Conservation (phyloP, 2,113 vertebrate species). For the Glaucidium brasilianum region DNA sequence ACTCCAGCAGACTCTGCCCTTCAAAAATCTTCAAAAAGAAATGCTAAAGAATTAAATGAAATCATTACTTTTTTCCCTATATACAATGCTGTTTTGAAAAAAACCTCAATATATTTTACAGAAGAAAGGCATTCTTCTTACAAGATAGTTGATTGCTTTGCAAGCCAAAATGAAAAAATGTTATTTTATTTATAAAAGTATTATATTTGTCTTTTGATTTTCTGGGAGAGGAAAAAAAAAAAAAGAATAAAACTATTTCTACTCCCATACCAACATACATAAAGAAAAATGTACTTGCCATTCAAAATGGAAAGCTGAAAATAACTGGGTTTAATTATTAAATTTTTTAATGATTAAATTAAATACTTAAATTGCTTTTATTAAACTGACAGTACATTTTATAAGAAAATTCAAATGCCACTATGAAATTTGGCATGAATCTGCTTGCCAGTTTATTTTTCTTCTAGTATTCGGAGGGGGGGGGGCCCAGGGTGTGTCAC, state of each 20-base stretch:
- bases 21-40: background rate
- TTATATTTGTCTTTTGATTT: background rate
- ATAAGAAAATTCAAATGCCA: background rate
- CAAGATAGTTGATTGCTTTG: background rate
- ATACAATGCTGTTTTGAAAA: background rate
- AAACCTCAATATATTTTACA: background rate
- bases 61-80: background rate
- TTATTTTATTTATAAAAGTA: background rate
- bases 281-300: background rate
- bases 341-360: background rate
- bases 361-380: background rate
- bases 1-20: background rate
- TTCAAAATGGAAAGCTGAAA: background rate
- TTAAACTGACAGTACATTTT: background rate
- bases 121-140: background rate
- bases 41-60: background rate
- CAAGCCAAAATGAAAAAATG: background rate
- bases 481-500: background rate
- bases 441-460: background rate
- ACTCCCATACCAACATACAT: background rate
- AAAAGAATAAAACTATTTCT: background rate
- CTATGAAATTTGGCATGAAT: background rate
- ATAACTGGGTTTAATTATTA: background rate
- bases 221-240: accelerated
- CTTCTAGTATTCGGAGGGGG: background rate